These are phyloP conservation scores for Chrysogorgia sp. DNA, from an alignment of 92 coral and sea anemone genomes.

Conservation along the genomic window DNA sequence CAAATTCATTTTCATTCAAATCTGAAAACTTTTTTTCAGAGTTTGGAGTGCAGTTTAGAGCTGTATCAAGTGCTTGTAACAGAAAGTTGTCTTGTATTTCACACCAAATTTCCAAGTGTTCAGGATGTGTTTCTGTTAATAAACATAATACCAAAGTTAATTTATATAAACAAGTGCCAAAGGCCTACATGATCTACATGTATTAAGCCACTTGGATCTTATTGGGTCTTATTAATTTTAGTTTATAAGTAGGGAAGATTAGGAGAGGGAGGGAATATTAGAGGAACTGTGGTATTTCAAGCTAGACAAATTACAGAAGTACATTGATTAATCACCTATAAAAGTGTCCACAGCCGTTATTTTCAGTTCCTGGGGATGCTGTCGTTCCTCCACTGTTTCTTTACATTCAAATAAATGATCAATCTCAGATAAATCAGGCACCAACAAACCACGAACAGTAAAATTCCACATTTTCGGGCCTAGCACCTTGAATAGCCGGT, in stretches of 20 bases:
- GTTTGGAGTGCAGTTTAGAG: constrained; percentile 38
- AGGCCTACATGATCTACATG: neutral
- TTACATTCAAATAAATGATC: constrained; percentile 21
- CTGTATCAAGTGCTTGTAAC: constrained; percentile 45
- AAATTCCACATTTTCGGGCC: constrained; percentile 69
- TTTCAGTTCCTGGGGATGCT: neutral
- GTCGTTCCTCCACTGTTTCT: constrained; percentile 42
- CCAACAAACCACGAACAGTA: constrained; percentile 59
- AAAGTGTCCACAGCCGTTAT: constrained; percentile 35
- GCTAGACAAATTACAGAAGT: too few species aligned
- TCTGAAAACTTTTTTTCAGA: constrained; percentile 27
- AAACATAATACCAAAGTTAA: too few species aligned
- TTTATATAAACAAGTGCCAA: neutral
- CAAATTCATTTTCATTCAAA: constrained; percentile 31
- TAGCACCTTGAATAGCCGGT: constrained; percentile 45
- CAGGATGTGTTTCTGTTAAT: constrained; percentile 27
- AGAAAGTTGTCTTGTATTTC: constrained; percentile 49
- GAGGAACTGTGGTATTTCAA: too few species aligned
- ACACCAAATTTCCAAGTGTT: constrained; percentile 31
- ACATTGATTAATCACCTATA: constrained; percentile 16
- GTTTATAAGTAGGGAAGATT: too few species aligned
- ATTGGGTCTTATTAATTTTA: too few species aligned
- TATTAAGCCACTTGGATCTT: neutral
- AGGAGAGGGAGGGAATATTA: too few species aligned
- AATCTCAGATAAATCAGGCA: constrained; percentile 13